Base-by-base conservation (phyloP, 2,888 invertebrate genomes). In the Melitaea athalia region DNA sequence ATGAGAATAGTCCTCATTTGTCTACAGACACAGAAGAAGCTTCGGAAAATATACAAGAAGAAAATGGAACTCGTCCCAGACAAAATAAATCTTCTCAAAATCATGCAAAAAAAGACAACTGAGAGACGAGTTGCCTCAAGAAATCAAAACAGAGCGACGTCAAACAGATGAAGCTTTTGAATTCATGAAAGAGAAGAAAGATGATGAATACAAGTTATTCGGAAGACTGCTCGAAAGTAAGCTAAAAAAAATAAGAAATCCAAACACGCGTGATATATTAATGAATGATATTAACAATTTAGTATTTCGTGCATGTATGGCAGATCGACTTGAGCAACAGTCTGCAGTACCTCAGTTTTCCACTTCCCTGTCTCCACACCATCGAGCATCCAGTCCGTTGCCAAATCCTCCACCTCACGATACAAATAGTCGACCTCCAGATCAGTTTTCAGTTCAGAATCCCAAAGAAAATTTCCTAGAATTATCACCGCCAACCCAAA, bases 111-210 rank as follows among this genome's bases (percentile, higher is more conserved):
- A 49, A 31, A 61, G 33, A 61, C 24, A 49, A 61, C 4, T 33
- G 10, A 61, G 61, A 61, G 49, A 61, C 14, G 61, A 49, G 24
- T 61, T 61, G 33, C 24, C 61, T 47, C 61, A 24, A 61, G 49
- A 61, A 61, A 49, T 49, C 24, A 49, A 31, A 61, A 49, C 61
- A 33, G 61, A 49, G 33, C 49, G 61, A 33, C 61, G 61, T 47
- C 61, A 61, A 61, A 61, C 49, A n/a, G 61, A 61, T n/a, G 49
- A 61, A 14, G 61, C 61, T 61, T 49, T 61, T 49, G 61, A 61
- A 61, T 49, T 49, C 49, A 49, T 61, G n/a, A 61, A 49, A 61
- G n/a, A n/a, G n/a, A n/a, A n/a, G n/a, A n/a, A n/a, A n/a, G n/a
- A n/a, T n/a, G n/a, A n/a, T n/a, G n/a, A n/a, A n/a, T 61, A 49